Base-by-base conservation (phyloP, 2,888 invertebrate genomes). In the Drosophila infuscata region DNA sequence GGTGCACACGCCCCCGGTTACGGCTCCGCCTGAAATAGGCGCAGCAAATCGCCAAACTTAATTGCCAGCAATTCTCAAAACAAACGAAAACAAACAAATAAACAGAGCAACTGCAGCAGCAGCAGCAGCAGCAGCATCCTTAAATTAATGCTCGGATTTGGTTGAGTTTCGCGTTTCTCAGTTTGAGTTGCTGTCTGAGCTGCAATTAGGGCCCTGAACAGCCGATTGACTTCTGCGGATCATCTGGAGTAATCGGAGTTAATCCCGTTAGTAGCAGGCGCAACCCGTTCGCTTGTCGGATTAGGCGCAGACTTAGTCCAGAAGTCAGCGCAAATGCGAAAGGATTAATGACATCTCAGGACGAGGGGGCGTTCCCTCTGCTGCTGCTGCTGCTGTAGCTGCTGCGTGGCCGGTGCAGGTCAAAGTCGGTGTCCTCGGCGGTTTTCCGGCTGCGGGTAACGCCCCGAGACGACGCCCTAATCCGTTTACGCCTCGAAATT, bases 51-150 rank as follows among this genome's bases (percentile, higher is more conserved):
- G 88, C 61, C 64, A 72, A 72, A 78, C 78, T 83, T 87, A 87
- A 87, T 87, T 88, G 89, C 77, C 71, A 75, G 78, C 74, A 88
- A 85, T 91, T 90, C 90, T 91, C 89, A 91, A 92, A 91, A 92
- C 91, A 91, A 91, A 91, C 81, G 91, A 91, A 89, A 87, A 91
- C 84, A 88, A 82, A 88, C 83, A 91, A 90, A 91, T 79, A 90
- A 91, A 90, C 89, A 89, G 79, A 81, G 56, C n/a, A 36, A 46
- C 59, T n/a, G 59, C 51, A 70, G 66, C 67, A 66, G 70, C 79
- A 68, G 62, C 79, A 68, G 62, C 17, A n/a, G n/a, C 20, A 80
- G 53, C n/a, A 36, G 33, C 58, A 12, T 46, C 46, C 46, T 46
- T 25, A 46, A 25, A 20, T 46, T 46, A 15, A 25, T 46, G 63